Evolutionary conservation across 2,888 invertebrate species (phyloP), one percentile per base, ranked within the genome.

Genomic region (Amiota communis): DNA sequence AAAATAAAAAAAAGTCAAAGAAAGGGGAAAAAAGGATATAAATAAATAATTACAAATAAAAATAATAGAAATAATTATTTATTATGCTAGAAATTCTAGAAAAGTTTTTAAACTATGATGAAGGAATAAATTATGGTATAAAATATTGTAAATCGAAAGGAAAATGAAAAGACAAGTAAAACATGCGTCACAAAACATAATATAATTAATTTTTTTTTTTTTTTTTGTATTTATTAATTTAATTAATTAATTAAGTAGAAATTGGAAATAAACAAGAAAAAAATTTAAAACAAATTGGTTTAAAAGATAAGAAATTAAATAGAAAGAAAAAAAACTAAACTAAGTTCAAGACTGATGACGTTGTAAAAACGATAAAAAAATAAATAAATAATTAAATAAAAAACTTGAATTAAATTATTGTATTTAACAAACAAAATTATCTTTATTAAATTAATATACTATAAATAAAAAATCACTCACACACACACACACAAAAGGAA

Each of bases 321-420:
- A 72, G 49, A 65, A 20, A 13, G 46, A 63, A 49, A 77, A 71
- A 78, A 81, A 76, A 64, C 73, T 80, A 80, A 76, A 80, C 79
- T 87, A 87, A 86, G 86, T 87, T 86, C 83, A 87, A 87, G 87
- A 87, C 88, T 87, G 87, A 88, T 85, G 87, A 82, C 82, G 87
- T 86, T 87, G 78, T 75, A 72, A 79, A 81, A 77, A 80, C 79
- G 79, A 80, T 73, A 75, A 75, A 73, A 64, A 69, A 53, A 69
- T 61, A 57, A 15, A 15, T 57, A 57, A 59, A 59, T 59, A 11
- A 20, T 59, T 59, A 59, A 15, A 59, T 20, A 20, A 59, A 20
- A 57, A 59, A 59, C 11, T 36, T 53, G 53, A 53, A 53, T 53
- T 53, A 36, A 63, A 68, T 36, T 17, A 68, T 23, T 68, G 51